These are phyloP conservation scores for Aplochiton taeniatus DNA, from an alignment of 2,797 vertebrate genomes.

Conservation along the genomic window DNA sequence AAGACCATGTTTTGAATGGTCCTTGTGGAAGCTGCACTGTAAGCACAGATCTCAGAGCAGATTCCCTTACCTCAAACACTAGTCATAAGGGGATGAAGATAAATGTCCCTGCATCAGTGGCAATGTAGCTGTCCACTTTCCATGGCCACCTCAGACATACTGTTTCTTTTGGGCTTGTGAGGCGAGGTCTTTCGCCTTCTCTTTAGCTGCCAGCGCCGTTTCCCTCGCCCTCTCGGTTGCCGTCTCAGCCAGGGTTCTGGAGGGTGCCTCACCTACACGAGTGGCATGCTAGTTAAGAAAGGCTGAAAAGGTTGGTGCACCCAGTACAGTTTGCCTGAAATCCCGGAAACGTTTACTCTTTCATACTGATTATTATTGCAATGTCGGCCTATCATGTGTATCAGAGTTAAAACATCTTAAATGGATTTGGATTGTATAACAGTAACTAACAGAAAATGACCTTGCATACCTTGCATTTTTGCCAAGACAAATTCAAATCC, in stretches of 20 bases:
- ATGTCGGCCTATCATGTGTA: too few relatives aligned
- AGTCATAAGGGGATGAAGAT: conserved; percentile 9
- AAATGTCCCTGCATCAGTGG: conserved; percentile 19
- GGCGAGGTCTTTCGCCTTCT: conserved; percentile 94
- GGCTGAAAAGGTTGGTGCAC: background rate
- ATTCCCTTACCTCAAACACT: conserved; percentile 24
- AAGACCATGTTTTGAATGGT: background rate
- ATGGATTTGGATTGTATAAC: background rate
- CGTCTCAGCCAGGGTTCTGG: conserved; percentile 88
- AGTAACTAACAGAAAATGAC: background rate
- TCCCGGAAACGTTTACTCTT: too few relatives aligned
- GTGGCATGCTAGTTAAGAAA: background rate
- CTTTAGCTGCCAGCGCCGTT: conserved; percentile 92
- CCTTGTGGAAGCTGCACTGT: conserved; percentile 25
- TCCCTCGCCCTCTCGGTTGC: conserved; percentile 92
- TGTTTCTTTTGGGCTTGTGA: conserved; percentile 94
- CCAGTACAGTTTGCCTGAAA: background rate
- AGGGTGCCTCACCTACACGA: conserved; percentile 86
- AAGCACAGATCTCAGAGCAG: conserved; percentile 25
- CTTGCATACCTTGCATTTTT: conserved; percentile 88
- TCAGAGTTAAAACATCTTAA: too few relatives aligned
- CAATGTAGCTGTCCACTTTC: background rate
- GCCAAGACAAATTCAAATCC: conserved; percentile 92
- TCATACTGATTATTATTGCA: too few relatives aligned
- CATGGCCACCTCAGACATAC: conserved; percentile 75